These are phyloP conservation scores for Brachyptera putata DNA, from an alignment of 2,888 invertebrate genomes.

Conservation along the genomic window DNA sequence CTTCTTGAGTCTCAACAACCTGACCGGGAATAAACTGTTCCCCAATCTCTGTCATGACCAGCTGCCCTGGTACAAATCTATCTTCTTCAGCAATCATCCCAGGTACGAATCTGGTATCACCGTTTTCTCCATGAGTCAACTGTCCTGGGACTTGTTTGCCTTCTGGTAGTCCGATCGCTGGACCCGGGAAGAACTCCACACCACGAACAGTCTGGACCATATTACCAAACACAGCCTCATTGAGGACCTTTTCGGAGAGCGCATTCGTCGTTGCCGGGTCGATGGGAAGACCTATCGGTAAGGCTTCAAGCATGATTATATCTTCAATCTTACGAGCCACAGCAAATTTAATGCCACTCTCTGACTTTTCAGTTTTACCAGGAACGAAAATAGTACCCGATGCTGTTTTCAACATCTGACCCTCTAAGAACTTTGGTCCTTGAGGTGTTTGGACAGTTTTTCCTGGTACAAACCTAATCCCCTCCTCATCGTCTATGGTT, in stretches of 20 bases:
- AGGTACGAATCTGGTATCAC: conserved; percentile 62
- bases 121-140: conserved; percentile 53
- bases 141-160: conserved; percentile 63
- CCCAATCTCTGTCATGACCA: conserved; percentile 63
- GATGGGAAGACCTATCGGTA: conserved; percentile 53
- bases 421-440: conserved; percentile 62
- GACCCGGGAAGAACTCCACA: conserved; percentile 62
- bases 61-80: conserved; percentile 62
- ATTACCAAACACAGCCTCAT: conserved; percentile 56
- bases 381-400: conserved; percentile 58
- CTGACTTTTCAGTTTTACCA: conserved; percentile 50
- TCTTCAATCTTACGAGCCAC: conserved; percentile 56
- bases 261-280: conserved; percentile 52
- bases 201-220: conserved; percentile 62
- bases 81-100: conserved; percentile 64
- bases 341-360: conserved; percentile 50
- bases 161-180: conserved; percentile 47
- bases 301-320: conserved; percentile 52
- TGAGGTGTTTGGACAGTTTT: conserved; percentile 58
- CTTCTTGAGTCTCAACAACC: conserved; percentile 63
- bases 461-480: conserved; percentile 56
- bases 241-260: conserved; percentile 45
- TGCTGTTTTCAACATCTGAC: conserved; percentile 57
- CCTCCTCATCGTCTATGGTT: conserved; percentile 47
- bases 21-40: conserved; percentile 69